Base-by-base conservation (phyloP, 2,888 invertebrate genomes). In the Lycophotia porphyrea region DNA sequence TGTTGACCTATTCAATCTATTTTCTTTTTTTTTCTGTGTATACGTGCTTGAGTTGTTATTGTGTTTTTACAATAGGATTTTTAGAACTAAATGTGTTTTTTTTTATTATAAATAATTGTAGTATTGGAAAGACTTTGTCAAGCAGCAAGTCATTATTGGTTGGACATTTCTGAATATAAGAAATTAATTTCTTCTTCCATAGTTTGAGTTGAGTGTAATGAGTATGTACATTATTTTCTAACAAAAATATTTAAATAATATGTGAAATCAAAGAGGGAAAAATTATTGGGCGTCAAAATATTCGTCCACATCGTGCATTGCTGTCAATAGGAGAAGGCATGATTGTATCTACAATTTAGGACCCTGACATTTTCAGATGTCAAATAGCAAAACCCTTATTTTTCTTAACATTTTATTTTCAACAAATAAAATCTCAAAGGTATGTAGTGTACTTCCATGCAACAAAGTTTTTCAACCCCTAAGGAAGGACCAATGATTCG, bases 401-500 rank as follows among this genome's bases (percentile, higher is more conserved):
- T 42, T 36, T 36, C 2, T 27, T 21, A 11, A 11, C 0, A 42
- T 27, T 66, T 63, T 55, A 55, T 70, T 67, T 73, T 68, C 58
- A 60, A 61, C 31, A 52, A 55, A 80, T 77, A 86, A 85, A 82
- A 71, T 21, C 71, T 69, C 2, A 52, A 68, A 74, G 58, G 49
- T 79, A 84, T 68, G 76, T 81, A 78, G 78, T 82, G 60, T 71
- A 86, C 80, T 81, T 84, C 83, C 83, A 81, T 71, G 66, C 77
- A 81, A 75, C 58, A 90, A 91, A 88, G 84, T 90, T 85, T 84
- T 84, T 78, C 78, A 83, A 84, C 86, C 88, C 90, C 94, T 92
- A 87, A 93, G 94, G 95, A 95, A 95, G 90, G 92, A 94, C 92
- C 94, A 95, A 93, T 95, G 96, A 96, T 94, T 94, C 95, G 95